Evolutionary conservation across 2,888 invertebrate genomes (phyloP), one percentile per base, ranked within the genome.

Genomic region (Nymphalis c-album): DNA sequence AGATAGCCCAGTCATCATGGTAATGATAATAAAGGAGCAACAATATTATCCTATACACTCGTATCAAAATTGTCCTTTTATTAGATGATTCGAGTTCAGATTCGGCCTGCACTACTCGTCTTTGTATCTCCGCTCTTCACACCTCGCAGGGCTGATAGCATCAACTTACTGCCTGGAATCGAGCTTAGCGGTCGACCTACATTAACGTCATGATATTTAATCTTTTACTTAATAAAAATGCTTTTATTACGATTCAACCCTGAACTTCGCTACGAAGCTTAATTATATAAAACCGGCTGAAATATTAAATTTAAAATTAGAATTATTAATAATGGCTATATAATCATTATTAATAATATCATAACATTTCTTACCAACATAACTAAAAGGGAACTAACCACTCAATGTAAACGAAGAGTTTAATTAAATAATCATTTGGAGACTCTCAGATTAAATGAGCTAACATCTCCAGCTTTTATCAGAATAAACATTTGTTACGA

Each of bases 131-230:
- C 55, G 67, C 71, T 73, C 76, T 78, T 81, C 79, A 81, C 81
- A 82, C 81, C 77, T 80, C 76, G 69, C 67, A 74, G 74, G 71
- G 68, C 75, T 68, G 76, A 78, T 78, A 73, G 58, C 71, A 79
- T 80, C 77, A 65, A 71, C 71, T 71, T 74, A 77, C 75, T 75
- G 74, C 75, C 75, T 72, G 62, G 69, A 71, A 76, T 76, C 76
- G 69, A 75, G 76, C 76, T 77, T 75, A 75, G 72, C 76, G 74
- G 74, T 74, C 72, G 60, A 73, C 73, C 74, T 73, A 74, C 73
- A 69, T 68, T 70, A 72, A 64, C 20, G 40, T 40, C 48, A 18
- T 48, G 58, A 67, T 63, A 67, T 68, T 64, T 68, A 71, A 63
- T 47, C 57, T 53, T 46, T 64, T 58, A 66, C 47, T 51, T 63